phyloP scores from a whole-genome alignment of 2,797 vertebrate species.

The Gymnodraco acuticeps region DNA sequence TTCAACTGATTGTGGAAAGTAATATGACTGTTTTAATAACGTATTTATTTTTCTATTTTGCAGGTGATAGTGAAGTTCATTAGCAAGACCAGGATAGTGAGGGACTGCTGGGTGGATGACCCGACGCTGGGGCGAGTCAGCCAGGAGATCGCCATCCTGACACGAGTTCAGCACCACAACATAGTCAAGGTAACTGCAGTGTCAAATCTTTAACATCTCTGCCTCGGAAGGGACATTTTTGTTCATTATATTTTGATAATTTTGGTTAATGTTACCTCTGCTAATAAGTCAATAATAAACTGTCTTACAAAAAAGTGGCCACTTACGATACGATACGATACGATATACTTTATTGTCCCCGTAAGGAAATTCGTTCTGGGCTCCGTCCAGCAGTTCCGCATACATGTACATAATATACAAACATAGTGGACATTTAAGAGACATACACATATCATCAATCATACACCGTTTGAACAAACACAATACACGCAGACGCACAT shows the following conservation, averaged over 20 bases:
- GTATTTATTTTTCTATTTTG: neutral
- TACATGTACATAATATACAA: no score
- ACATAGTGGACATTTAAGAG: no score
- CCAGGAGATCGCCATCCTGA: constrained; percentile 93
- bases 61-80: constrained; percentile 97
- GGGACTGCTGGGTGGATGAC: constrained; percentile 94
- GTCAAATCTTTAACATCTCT: neutral
- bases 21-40: neutral
- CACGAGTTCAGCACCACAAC: constrained; percentile 89
- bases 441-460: no score
- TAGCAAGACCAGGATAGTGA: constrained; percentile 90
- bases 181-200: constrained; percentile 89
- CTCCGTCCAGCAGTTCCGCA: no score
- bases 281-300: neutral
- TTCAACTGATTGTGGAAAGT: neutral
- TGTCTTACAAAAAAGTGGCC: no score
- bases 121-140: constrained; percentile 90
- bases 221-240: neutral
- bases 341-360: no score
- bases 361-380: no score
- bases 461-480: no score
- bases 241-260: neutral
- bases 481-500: no score
- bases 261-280: neutral
- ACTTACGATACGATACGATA: no score